These are phyloP conservation scores for Auanema freiburgensis DNA, from an alignment of 2,888 invertebrate genomes.

Conservation along the genomic window DNA sequence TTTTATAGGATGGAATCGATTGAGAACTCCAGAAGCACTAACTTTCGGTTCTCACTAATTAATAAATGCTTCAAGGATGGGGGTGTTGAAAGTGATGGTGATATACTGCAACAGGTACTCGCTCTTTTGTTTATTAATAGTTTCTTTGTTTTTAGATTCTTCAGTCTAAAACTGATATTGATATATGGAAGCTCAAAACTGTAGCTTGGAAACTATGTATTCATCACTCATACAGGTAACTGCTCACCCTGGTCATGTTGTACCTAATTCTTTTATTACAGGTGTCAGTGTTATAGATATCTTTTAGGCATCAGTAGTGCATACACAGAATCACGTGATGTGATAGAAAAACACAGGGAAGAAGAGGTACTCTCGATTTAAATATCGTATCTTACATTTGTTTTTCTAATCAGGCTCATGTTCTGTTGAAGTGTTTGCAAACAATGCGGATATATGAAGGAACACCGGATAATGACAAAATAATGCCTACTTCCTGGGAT, in stretches of 20 bases:
- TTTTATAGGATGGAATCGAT: too few relatives aligned
- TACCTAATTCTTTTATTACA: neutral
- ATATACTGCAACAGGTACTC: too few relatives aligned
- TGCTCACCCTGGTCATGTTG: neutral
- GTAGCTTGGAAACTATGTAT: constrained; percentile 17
- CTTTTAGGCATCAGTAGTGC: constrained; percentile 22
- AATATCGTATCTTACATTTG: constrained; percentile 1
- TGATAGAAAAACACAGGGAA: constrained; percentile 19
- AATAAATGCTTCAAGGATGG: too few relatives aligned
- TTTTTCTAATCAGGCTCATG: constrained; percentile 15
- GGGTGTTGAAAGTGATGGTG: too few relatives aligned
- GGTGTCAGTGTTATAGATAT: constrained; percentile 21
- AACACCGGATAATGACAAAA: neutral
- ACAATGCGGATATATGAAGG: constrained; percentile 15
- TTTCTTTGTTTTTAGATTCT: too few relatives aligned
- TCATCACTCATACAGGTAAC: constrained; percentile 7
- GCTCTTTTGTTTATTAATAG: too few relatives aligned
- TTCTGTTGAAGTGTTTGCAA: constrained; percentile 12
- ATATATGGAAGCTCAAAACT: constrained; percentile 10
- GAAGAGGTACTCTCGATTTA: constrained; percentile 21
- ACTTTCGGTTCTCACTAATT: too few relatives aligned
- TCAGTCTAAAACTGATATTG: constrained; percentile 12
- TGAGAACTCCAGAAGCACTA: too few relatives aligned
- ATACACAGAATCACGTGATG: constrained; percentile 20
- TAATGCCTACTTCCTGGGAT: constrained; percentile 14